Percentiles rank a stretch among this genome's conserved stretches.
Conservation (phyloP, 2,797 vertebrate genomes). For the Rhinatrema bivittatum region DNA sequence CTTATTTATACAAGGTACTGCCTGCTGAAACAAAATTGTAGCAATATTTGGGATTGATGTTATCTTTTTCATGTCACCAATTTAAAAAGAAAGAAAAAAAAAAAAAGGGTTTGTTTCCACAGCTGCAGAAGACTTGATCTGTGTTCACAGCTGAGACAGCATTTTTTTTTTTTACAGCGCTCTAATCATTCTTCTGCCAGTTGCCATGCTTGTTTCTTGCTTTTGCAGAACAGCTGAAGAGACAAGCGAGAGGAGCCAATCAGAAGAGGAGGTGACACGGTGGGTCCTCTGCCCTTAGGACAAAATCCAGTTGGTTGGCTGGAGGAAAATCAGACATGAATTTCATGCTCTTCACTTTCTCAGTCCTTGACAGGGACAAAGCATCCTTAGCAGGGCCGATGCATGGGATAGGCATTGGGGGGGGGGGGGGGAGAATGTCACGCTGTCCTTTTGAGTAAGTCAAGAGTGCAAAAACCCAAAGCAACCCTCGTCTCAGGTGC, state of each 20-base stretch:
- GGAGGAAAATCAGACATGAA: not conserved
- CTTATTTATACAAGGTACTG: too few species aligned
- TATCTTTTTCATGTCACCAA: conserved; percentile 6
- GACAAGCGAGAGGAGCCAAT: not conserved
- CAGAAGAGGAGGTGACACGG: not conserved
- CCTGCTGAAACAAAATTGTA: too few species aligned
- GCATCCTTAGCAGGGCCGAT: too few species aligned
- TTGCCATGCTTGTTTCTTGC: conserved; percentile 14
- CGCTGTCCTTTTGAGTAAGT: too few species aligned
- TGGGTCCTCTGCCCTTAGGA: not conserved
- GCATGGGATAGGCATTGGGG: too few species aligned
- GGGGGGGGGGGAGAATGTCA: too few species aligned
- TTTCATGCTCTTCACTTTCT: not conserved
- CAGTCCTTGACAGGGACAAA: not conserved
- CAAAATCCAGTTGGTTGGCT: not conserved
- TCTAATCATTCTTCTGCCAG: conserved; percentile 18
- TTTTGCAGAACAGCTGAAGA: conserved; percentile 24
- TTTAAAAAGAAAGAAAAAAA: conserved; percentile 28
- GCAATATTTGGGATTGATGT: too few species aligned
- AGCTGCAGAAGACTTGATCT: conserved; percentile 18
- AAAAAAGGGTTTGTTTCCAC: conserved; percentile 23
- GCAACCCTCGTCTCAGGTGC: too few species aligned
- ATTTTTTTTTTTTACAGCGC: conserved; percentile 18
- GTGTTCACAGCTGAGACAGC: conserved; percentile 29
- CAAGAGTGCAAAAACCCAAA: too few species aligned